Evolutionary conservation across 1,140 invertebrate genomes (phyloP).

Genomic region (Aporrectodea caliginosa): DNA sequence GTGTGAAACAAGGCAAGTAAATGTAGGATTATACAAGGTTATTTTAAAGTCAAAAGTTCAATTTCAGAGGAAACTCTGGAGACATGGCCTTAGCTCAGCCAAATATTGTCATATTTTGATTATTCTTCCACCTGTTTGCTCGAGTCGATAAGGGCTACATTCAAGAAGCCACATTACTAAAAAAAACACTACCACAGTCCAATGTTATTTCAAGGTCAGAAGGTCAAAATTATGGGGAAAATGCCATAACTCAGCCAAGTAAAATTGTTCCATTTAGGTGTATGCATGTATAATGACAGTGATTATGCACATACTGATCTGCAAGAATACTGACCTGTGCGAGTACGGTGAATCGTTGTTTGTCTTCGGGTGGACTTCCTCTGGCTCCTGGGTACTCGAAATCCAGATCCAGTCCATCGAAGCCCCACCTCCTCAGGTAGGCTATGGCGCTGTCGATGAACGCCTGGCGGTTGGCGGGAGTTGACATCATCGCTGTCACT

Average conservation of each 20-base stretch:
- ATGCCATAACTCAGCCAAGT: neutral
- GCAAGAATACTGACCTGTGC: conserved; percentile 60
- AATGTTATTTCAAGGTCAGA: neutral
- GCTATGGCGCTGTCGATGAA: conserved; percentile 62
- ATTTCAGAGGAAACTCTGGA: too few relatives aligned
- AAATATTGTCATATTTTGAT: too few relatives aligned
- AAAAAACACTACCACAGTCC: neutral
- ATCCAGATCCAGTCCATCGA: conserved; percentile 91
- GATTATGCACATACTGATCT: neutral
- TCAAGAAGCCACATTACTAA: neutral
- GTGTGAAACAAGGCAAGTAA: too few relatives aligned
- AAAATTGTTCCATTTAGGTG: neutral
- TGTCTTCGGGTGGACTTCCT: conserved; percentile 85
- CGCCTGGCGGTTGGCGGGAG: conserved; percentile 27
- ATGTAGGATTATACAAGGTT: too few relatives aligned
- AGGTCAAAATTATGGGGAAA: neutral
- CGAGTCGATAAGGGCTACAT: neutral
- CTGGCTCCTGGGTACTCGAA: conserved; percentile 92
- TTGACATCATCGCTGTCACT: conserved; percentile 34
- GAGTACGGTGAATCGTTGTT: conserved; percentile 71
- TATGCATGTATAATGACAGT: neutral
- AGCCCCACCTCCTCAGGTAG: conserved; percentile 84
- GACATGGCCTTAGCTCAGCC: too few relatives aligned
- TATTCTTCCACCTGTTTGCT: too few relatives aligned
- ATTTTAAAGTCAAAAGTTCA: too few relatives aligned